These are phyloP conservation scores for Sitobion miscanthi DNA, from an alignment of 1,140 invertebrate species.

Conservation along the genomic window DNA sequence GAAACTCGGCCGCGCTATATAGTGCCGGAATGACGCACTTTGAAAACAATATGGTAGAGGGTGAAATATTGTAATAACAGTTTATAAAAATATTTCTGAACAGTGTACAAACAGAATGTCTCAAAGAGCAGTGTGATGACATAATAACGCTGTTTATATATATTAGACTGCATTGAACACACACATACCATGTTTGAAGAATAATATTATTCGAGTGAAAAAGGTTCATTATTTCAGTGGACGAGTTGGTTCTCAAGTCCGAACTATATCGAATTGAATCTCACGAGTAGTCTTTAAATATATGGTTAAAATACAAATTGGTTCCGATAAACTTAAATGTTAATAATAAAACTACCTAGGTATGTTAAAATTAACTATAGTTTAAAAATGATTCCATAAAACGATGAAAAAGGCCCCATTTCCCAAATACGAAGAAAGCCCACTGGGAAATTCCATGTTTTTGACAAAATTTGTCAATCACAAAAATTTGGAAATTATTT, in stretches of 20 bases:
- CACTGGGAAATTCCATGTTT: no score
- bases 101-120: not conserved
- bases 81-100: not conserved
- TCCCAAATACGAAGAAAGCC: no score
- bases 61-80: not conserved
- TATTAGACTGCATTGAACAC: not conserved
- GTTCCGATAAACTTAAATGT: not conserved
- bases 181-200: not conserved
- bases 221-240: not conserved
- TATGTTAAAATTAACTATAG: no score
- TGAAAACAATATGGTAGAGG: not conserved
- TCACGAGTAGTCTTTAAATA: not conserved
- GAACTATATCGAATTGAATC: not conserved
- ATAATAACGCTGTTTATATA: not conserved
- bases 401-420: no score
- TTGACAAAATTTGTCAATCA: no score
- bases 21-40: not conserved
- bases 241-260: not conserved
- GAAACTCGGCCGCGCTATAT: not conserved
- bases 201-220: conserved; percentile 11
- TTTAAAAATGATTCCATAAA: no score
- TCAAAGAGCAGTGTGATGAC: not conserved
- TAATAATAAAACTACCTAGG: no score
- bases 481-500: no score
- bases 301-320: not conserved